Evolutionary conservation across 2,888 invertebrate species (phyloP).

Genomic region (Matsumyia berberina): DNA sequence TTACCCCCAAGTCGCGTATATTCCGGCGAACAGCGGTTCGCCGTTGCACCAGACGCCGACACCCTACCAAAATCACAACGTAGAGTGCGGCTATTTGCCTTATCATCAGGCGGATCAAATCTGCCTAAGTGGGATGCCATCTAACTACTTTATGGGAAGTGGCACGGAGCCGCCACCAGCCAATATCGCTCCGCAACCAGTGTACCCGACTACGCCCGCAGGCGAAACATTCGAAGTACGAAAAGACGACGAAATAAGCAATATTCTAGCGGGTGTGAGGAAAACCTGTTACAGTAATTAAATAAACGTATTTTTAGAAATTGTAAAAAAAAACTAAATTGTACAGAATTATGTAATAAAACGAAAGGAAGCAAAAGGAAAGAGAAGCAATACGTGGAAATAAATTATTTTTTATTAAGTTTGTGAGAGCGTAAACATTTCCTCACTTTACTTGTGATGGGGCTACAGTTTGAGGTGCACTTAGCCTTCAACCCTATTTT

Average conservation of each 20-base stretch:
- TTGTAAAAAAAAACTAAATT: conserved; percentile 49
- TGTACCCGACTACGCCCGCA: conserved; percentile 78
- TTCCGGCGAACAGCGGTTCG: conserved; percentile 74
- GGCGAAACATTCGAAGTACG: conserved; percentile 85
- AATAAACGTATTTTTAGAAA: conserved; percentile 76
- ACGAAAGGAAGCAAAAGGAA: conserved; percentile 1
- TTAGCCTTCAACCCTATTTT: too few species aligned
- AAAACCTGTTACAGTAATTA: conserved; percentile 94
- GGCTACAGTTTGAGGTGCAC: too few species aligned
- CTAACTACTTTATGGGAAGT: conserved; percentile 77
- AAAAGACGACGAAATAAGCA: conserved; percentile 94
- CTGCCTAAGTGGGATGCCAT: conserved; percentile 72
- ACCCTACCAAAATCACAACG: conserved; percentile 62
- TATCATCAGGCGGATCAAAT: conserved; percentile 73
- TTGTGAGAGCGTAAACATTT: too few species aligned
- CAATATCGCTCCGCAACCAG: conserved; percentile 82
- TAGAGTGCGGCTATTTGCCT: conserved; percentile 74
- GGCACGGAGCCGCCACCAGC: conserved; percentile 36
- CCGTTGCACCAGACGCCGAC: conserved; percentile 81
- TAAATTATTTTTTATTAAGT: too few species aligned
- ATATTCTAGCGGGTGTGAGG: conserved; percentile 93
- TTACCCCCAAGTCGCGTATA: conserved; percentile 65
- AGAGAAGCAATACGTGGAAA: too few species aligned
- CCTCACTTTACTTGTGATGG: too few species aligned
- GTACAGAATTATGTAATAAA: conserved; percentile 60